Evolutionary conservation across 1,140 invertebrate genomes (phyloP).

Genomic region (Drosophila watanabei): DNA sequence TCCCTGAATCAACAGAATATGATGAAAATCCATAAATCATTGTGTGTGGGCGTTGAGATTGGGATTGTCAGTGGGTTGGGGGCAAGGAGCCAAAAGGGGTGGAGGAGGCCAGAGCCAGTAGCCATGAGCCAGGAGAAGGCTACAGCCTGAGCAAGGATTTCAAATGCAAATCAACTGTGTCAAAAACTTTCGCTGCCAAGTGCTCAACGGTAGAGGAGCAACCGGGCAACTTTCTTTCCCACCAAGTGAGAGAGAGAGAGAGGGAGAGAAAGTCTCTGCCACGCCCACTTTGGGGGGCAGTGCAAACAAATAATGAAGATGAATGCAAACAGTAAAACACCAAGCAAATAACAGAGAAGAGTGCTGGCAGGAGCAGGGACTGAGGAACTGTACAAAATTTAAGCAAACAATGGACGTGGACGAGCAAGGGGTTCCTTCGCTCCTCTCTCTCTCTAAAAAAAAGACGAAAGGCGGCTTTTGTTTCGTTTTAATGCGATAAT

Average conservation of each 20-base stretch:
- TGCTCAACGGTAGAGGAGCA: slow-evolving; percentile 40
- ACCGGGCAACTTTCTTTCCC: slow-evolving; percentile 35
- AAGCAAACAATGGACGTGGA: slow-evolving; percentile 74
- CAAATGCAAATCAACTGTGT: slow-evolving; percentile 83
- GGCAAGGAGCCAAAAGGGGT: background rate
- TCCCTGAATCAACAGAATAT: slow-evolving; percentile 85
- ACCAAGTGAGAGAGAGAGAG: background rate
- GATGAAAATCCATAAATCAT: slow-evolving; percentile 85
- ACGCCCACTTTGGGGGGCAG: slow-evolving; percentile 51
- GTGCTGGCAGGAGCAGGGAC: slow-evolving; percentile 11
- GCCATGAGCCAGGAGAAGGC: too few species aligned
- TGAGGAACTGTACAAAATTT: slow-evolving; percentile 76
- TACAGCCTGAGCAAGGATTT: slow-evolving; percentile 65
- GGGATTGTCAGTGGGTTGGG: background rate
- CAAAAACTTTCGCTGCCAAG: slow-evolving; percentile 79
- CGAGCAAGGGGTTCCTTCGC: background rate
- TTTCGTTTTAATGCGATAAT: slow-evolving; percentile 77
- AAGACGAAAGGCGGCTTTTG: slow-evolving; percentile 43
- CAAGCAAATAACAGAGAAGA: slow-evolving; percentile 74
- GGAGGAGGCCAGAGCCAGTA: background rate
- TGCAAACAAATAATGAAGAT: slow-evolving; percentile 83
- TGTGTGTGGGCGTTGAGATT: slow-evolving; percentile 35
- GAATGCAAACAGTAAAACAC: slow-evolving; percentile 81
- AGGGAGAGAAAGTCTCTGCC: slow-evolving; percentile 22
- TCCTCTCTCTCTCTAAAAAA: slow-evolving; percentile 2